phyloP scores from a whole-genome alignment of 1,140 invertebrate genomes.

The Diorhabda carinulata region DNA sequence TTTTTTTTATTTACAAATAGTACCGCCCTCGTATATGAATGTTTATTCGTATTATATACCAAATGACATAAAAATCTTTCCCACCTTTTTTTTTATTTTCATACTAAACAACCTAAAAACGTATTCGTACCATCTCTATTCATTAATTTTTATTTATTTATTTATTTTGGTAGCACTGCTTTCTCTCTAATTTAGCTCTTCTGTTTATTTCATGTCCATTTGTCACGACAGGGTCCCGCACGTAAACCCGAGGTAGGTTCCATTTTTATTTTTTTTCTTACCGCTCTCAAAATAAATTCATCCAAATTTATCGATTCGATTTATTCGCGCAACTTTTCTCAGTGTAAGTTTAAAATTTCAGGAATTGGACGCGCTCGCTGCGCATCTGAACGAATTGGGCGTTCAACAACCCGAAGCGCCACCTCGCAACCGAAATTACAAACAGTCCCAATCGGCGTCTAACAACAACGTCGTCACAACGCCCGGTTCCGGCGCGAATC shows the following conservation, averaged over 20 bases:
- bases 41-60: too few relatives aligned
- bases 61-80: too few relatives aligned
- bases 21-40: too few relatives aligned
- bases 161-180: slow-evolving; percentile 34
- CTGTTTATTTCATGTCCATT: slow-evolving; percentile 48
- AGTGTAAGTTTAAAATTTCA: slow-evolving; percentile 41
- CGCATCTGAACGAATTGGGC: slow-evolving; percentile 88
- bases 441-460: slow-evolving; percentile 37
- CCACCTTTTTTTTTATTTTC: too few relatives aligned
- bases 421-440: slow-evolving; percentile 51
- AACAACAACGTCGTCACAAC: slow-evolving; percentile 39
- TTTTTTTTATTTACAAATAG: too few relatives aligned
- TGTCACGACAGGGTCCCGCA: slow-evolving; percentile 57
- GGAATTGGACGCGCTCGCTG: slow-evolving; percentile 90
- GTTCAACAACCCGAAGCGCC: slow-evolving; percentile 61
- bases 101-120: too few relatives aligned
- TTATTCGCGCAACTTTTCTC: too few relatives aligned
- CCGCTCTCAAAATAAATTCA: not conserved
- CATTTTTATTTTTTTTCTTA: slow-evolving; percentile 14
- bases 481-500: slow-evolving; percentile 33
- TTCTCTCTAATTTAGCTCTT: slow-evolving; percentile 46
- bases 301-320: too few relatives aligned
- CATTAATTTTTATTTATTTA: slow-evolving; percentile 11
- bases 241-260: slow-evolving; percentile 77
- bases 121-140: too few relatives aligned